phyloP scores from a whole-genome alignment of 2,888 invertebrate species.

The Sminthurinus aureus region DNA sequence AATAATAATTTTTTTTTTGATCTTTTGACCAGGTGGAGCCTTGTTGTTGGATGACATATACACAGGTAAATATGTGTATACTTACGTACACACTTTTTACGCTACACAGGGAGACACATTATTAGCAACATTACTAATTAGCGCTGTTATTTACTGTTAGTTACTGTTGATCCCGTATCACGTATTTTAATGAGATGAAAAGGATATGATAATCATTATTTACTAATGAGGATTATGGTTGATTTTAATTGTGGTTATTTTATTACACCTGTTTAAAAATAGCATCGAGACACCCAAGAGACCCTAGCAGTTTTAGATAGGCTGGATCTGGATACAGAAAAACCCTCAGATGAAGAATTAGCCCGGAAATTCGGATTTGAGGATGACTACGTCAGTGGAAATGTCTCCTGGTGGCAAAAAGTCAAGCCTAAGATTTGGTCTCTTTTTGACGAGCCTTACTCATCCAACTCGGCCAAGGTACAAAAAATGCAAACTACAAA shows the following conservation, averaged over 20 bases:
- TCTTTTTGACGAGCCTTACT: constrained; percentile 98
- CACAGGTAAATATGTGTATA: constrained; percentile 61
- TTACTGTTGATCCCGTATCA: too few relatives aligned
- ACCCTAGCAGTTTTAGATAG: constrained; percentile 97
- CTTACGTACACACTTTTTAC: too few relatives aligned
- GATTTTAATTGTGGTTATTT: too few relatives aligned
- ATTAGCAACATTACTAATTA: too few relatives aligned
- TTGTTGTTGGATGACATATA: constrained; percentile 99
- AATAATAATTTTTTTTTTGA: not conserved
- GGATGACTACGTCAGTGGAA: constrained; percentile 90
- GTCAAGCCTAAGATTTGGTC: constrained; percentile 77
- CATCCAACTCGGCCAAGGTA: constrained; percentile 97
- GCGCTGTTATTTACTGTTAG: too few relatives aligned
- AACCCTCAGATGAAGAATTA: constrained; percentile 96
- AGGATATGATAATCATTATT: too few relatives aligned
- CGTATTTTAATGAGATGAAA: too few relatives aligned
- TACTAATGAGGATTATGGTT: too few relatives aligned
- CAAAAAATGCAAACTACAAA: constrained; percentile 37
- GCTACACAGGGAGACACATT: too few relatives aligned
- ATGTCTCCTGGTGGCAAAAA: constrained; percentile 95
- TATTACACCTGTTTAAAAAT: constrained; percentile 55
- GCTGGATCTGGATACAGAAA: constrained; percentile 96
- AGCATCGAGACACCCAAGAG: constrained; percentile 99
- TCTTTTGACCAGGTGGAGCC: constrained; percentile 87
- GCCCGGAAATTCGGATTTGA: constrained; percentile 97